A percentile compares a stretch with the other conserved stretches of the same genome.
Conservation (phyloP, 2,113 vertebrate genomes). For the Lasiurus borealis region DNA sequence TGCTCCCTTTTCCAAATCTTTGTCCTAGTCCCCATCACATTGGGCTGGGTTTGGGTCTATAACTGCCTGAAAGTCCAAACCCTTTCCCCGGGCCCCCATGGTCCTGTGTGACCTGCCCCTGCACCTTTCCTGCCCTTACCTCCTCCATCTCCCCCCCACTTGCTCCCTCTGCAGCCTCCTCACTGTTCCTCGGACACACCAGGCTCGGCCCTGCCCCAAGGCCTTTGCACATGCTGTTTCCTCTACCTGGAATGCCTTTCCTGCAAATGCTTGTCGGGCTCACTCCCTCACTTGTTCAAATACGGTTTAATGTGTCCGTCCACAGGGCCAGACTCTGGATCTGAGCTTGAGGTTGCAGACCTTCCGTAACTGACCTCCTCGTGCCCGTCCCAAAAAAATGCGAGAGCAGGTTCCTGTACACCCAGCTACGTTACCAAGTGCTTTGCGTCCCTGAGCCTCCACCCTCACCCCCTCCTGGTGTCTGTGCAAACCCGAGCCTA, state of each 20-base stretch:
- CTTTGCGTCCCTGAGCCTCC: background rate
- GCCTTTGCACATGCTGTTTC: background rate
- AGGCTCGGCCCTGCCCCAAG: background rate
- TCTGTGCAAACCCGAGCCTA: background rate
- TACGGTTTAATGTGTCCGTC: background rate
- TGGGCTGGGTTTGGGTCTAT: background rate
- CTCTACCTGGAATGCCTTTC: background rate
- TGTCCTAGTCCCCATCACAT: background rate
- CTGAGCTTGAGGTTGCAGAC: background rate
- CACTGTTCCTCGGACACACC: fast-evolving
- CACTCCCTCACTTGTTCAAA: background rate
- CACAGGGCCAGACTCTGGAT: background rate
- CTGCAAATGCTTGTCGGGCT: background rate
- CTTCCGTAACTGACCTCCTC: background rate
- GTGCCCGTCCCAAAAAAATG: background rate
- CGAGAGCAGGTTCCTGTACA: fast-evolving
- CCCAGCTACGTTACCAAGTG: too few species aligned
- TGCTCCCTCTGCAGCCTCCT: background rate
- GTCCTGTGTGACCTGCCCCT: background rate
- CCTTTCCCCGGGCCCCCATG: background rate
- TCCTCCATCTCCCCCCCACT: background rate
- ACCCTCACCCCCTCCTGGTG: fast-evolving
- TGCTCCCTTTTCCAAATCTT: background rate
- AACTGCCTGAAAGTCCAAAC: background rate
- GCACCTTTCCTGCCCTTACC: background rate